Percentiles rank a stretch among this genome's conserved stretches.
Conservation (phyloP, 64 coral and sea anemone species). For the Pocillopora verrucosa region DNA sequence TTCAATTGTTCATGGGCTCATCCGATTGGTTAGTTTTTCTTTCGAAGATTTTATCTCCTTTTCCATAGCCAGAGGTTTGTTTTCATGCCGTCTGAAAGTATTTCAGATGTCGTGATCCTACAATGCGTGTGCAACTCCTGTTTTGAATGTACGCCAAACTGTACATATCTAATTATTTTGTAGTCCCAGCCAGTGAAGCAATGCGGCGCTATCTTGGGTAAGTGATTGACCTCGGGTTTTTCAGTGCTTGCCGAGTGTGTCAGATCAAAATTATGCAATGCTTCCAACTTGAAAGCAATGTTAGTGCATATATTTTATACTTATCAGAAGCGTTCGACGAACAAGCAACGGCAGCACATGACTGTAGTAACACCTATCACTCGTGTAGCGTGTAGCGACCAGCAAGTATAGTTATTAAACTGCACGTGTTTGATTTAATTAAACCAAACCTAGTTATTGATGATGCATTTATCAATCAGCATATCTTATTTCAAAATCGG, state of each 20-base stretch:
- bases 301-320: no score
- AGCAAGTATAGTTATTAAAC: not conserved
- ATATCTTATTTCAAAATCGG: not conserved
- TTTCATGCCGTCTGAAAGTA: slow-evolving; percentile 1
- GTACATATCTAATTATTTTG: not conserved
- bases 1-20: not conserved
- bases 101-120: not conserved
- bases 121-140: no score
- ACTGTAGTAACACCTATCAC: not conserved
- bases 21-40: slow-evolving; percentile 14
- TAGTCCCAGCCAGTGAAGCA: not conserved
- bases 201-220: not conserved
- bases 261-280: no score
- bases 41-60: slow-evolving; percentile 10
- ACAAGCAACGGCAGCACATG: no score
- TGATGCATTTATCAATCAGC: not conserved
- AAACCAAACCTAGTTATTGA: not conserved
- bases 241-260: no score
- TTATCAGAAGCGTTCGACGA: no score
- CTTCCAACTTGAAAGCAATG: no score
- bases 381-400: not conserved
- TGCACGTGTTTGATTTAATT: not conserved
- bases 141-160: not conserved
- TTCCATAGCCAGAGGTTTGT: not conserved
- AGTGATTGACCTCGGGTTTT: not conserved